Conservation (phyloP, 2,113 vertebrate species). For the Cyprinus carpio region DNA sequence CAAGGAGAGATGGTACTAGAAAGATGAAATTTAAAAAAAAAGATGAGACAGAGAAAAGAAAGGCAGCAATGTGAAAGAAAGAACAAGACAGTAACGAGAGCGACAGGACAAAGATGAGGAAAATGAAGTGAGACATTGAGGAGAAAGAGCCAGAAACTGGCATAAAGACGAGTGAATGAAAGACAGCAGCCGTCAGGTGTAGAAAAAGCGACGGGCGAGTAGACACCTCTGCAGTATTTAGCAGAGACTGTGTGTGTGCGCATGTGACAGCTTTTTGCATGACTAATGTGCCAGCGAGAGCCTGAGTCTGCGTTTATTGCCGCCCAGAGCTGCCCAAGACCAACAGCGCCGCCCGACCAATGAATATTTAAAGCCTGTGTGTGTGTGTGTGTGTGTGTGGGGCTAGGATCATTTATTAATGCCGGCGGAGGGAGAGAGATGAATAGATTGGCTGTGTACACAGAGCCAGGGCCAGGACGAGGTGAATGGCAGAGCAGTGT, state of each 20-base stretch:
- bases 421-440: slow-evolving; percentile 63
- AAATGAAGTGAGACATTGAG: neutral
- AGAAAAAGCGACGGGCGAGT: neutral
- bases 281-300: slow-evolving; percentile 52
- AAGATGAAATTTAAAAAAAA: neutral
- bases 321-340: slow-evolving; percentile 54
- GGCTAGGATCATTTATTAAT: slow-evolving; percentile 66
- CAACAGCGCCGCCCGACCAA: slow-evolving; percentile 54
- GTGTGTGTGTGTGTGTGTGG: neutral
- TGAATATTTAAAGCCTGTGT: slow-evolving; percentile 58
- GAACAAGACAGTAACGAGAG: neutral
- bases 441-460: slow-evolving; percentile 65
- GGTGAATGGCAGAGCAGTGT: slow-evolving; percentile 44
- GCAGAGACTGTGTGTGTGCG: slow-evolving; percentile 25
- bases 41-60: neutral
- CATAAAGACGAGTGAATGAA: neutral
- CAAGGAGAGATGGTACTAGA: neutral
- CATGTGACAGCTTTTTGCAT: slow-evolving; percentile 35
- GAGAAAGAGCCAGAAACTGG: neutral
- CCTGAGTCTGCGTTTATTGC: slow-evolving; percentile 57
- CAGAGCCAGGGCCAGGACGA: slow-evolving; percentile 48
- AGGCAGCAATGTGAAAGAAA: neutral
- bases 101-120: neutral
- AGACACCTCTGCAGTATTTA: slow-evolving; percentile 39
- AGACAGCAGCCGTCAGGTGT: neutral